Base-by-base conservation (phyloP, 2,888 invertebrate species). In the Chrysolina oricalcia region DNA sequence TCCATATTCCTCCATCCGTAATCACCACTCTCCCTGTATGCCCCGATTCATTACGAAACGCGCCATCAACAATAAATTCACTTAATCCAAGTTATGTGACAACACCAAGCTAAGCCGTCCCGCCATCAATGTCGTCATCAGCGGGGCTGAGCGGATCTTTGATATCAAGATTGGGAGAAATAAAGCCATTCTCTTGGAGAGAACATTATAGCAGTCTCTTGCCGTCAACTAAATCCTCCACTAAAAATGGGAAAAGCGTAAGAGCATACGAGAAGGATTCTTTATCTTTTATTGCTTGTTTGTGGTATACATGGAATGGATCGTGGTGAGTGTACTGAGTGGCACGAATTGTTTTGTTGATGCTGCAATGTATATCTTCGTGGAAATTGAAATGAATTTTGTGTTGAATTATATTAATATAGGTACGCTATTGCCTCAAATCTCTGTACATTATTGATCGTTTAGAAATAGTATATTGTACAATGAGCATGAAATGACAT, bases 61-160 rank as follows among this genome's bases (percentile, higher is more conserved):
- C 53, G 53, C 53, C 53, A 53, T 53, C 53, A 53, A 72, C 75
- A 69, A 75, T 75, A 75, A 75, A 75, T 73, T 64, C 75, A 64
- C 70, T 64, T 75, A 77, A 75, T 77, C 75, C 72, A 35, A 63
- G 73, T 75, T 77, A 77, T 75, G 74, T 75, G 77, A 77, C 75
- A 77, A 73, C 73, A 68, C 64, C 62, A 70, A 70, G 46, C 63
- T 59, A 72, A 77, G 72, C 70, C 68, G 17, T 23, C 62, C 40
- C 69, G 40, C 72, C 69, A 69, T 63, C 69, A 50, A 66, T 62
- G 72, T 48, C 67, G 64, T 73, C 70, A 74, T 77, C 74, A 72
- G 65, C 48, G 66, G 62, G 64, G 71, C 43, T 64, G 50, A 68
- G 69, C 56, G 75, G 72, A 72, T 75, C 72, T 75, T 59, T 69